Evolutionary conservation across 2,797 vertebrate species (phyloP).

Genomic region (Distichodus sexfasciatus): DNA sequence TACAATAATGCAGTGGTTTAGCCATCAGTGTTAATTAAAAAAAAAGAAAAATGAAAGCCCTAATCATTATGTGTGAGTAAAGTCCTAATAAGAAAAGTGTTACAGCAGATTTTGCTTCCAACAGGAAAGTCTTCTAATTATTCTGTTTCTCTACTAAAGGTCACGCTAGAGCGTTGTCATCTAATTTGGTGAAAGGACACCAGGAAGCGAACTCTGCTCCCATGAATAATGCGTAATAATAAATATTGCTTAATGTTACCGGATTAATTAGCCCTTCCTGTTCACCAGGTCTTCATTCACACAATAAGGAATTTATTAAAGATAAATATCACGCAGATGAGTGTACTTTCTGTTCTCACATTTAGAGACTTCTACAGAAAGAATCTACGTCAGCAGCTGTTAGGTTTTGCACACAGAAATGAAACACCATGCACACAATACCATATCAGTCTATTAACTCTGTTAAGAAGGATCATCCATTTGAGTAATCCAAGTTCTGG

Average conservation of each 20-base stretch:
- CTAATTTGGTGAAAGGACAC: conserved; percentile 48
- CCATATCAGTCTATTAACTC: neutral
- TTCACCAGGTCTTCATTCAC: conserved; percentile 9
- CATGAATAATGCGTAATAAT: conserved; percentile 7
- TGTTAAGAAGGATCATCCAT: no score
- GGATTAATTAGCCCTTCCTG: no score
- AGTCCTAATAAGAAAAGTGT: neutral
- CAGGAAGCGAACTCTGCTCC: conserved; percentile 21
- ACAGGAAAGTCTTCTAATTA: conserved; percentile 8
- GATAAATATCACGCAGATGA: neutral
- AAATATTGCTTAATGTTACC: conserved; percentile 14
- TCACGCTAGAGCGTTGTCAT: conserved; percentile 51
- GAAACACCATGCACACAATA: neutral
- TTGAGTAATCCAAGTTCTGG: no score
- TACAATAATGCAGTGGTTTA: neutral
- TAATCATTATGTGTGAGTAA: neutral
- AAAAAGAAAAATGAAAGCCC: neutral
- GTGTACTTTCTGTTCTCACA: neutral
- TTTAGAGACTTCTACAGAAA: no score
- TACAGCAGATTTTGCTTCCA: neutral
- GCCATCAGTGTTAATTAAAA: neutral
- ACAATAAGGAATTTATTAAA: no score
- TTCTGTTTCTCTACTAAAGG: conserved; percentile 43
- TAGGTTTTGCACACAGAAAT: no score
- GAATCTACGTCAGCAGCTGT: no score